These are phyloP conservation scores for Toxotes jaculatrix DNA, from an alignment of 2,113 vertebrate species.

Conservation along the genomic window DNA sequence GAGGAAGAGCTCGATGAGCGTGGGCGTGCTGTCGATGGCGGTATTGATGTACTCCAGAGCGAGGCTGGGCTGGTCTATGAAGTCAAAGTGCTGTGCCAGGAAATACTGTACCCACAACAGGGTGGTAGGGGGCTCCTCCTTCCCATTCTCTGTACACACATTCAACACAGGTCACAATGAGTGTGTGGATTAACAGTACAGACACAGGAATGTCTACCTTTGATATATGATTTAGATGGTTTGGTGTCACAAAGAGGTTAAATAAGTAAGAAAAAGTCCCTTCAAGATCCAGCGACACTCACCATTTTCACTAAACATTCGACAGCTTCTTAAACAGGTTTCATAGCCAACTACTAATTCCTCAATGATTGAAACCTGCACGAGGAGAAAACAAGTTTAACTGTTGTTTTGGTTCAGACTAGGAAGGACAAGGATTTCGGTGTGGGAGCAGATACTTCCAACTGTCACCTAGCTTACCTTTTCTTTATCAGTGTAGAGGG, in stretches of 20 bases:
- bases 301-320: constrained; percentile 93
- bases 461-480: constrained; percentile 84
- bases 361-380: constrained; percentile 92
- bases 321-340: constrained; percentile 89
- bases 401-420: background rate
- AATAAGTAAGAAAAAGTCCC: background rate
- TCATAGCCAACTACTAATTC: constrained; percentile 93
- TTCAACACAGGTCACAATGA: background rate
- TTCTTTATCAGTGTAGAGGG: constrained; percentile 91
- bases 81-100: constrained; percentile 95
- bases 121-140: constrained; percentile 93
- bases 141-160: constrained; percentile 88
- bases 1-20: constrained; percentile 94
- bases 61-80: constrained; percentile 87
- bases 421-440: background rate
- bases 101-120: constrained; percentile 97
- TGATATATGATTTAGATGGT: background rate
- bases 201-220: background rate
- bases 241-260: background rate
- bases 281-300: constrained; percentile 55
- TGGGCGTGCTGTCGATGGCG: constrained; percentile 95
- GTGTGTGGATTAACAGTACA: background rate
- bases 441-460: rapidly evolving
- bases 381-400: background rate
- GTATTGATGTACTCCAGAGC: constrained; percentile 94